A percentile compares a stretch with the other conserved stretches of the same genome.
phyloP scores from a whole-genome alignment of 2,797 vertebrate species.

The Leptodactylus fallax region DNA sequence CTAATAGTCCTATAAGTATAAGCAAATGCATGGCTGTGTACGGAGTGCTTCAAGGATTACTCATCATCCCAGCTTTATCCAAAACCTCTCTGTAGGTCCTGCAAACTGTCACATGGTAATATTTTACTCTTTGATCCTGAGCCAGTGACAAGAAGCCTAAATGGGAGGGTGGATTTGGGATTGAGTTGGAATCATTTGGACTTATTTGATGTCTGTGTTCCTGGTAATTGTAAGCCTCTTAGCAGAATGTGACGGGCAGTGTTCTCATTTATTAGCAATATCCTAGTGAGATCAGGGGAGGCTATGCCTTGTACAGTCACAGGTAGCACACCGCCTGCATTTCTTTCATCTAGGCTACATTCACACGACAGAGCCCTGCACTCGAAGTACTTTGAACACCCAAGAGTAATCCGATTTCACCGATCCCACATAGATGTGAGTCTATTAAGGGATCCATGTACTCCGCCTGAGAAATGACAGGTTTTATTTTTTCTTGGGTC shows the following conservation, averaged over 20 bases:
- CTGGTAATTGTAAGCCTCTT: slow-evolving; percentile 18
- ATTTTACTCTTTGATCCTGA: slow-evolving; percentile 21
- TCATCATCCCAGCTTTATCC: neutral
- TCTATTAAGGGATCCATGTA: too few species aligned
- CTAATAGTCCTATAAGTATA: slow-evolving; percentile 10
- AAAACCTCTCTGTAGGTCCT: slow-evolving; percentile 19
- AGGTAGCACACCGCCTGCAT: neutral
- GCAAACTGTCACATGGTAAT: slow-evolving; percentile 15
- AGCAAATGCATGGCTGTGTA: neutral
- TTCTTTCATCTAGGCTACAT: too few species aligned
- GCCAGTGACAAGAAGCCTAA: slow-evolving; percentile 6
- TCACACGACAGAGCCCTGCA: too few species aligned
- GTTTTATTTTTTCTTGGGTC: too few species aligned
- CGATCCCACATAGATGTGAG: too few species aligned
- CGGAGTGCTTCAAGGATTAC: slow-evolving; percentile 2
- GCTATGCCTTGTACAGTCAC: neutral
- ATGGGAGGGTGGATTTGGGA: neutral
- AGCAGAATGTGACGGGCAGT: neutral
- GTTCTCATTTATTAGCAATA: neutral
- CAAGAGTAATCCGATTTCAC: too few species aligned
- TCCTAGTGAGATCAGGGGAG: neutral
- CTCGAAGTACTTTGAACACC: too few species aligned
- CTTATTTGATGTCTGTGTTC: slow-evolving; percentile 15
- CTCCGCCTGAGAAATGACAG: too few species aligned
- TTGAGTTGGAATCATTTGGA: neutral